These are phyloP conservation scores for Daphoenositta chrysoptera DNA, from an alignment of 2,113 vertebrate species.

Conservation along the genomic window DNA sequence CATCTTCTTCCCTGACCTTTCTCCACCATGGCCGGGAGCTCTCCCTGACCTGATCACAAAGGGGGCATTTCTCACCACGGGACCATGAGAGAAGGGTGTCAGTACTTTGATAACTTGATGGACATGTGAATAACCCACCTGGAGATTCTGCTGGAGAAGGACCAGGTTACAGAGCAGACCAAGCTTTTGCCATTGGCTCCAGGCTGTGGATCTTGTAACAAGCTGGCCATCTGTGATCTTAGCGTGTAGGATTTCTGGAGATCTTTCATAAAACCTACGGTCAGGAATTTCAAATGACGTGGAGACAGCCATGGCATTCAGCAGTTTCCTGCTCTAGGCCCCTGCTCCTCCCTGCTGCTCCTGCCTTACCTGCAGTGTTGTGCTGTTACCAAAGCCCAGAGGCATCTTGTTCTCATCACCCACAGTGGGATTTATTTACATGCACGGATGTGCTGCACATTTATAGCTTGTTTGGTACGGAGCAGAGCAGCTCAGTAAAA, in stretches of 20 bases:
- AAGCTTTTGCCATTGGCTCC: background rate
- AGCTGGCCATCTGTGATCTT: background rate
- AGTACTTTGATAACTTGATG: background rate
- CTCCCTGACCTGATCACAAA: background rate
- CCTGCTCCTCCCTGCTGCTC: background rate
- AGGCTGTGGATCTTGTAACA: background rate
- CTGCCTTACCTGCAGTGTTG: background rate
- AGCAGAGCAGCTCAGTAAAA: constrained; percentile 24
- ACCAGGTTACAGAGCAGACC: background rate
- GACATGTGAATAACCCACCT: background rate
- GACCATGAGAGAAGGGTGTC: background rate
- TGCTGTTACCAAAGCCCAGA: background rate
- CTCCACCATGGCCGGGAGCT: background rate
- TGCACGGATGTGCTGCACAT: background rate
- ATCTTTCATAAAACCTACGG: background rate
- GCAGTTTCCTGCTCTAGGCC: background rate
- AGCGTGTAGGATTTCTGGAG: background rate
- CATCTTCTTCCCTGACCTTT: too few relatives aligned
- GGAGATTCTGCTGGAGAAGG: background rate
- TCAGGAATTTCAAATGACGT: background rate
- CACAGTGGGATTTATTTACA: background rate
- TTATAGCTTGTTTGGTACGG: background rate
- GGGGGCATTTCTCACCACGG: background rate
- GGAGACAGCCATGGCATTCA: background rate
- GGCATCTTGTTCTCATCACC: background rate